Base-by-base conservation (phyloP, 2,113 vertebrate species). In the Bambusicola thoracicus region DNA sequence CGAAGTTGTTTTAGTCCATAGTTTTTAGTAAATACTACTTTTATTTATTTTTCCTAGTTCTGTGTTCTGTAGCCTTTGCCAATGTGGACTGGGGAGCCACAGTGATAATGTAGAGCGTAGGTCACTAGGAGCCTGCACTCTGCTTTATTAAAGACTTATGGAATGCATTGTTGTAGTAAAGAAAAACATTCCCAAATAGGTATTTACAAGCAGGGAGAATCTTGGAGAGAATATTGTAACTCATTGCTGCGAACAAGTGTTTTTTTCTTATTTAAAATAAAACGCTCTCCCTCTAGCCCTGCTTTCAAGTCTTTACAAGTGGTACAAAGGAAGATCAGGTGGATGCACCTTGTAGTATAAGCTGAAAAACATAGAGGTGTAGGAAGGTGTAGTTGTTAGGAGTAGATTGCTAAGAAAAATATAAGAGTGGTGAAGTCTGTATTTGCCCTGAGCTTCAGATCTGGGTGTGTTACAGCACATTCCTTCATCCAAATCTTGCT, bases 111-210 rank as follows among this genome's bases (percentile, higher is more conserved):
- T n/a, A 46, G 69, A 94, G 40, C 8, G 6, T 58, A 48, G 29
- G 11, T 79, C 48, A 41, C 0, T 1, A 74, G 63, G 13, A 73
- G 16, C 7, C 12, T 81, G 6, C 44, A 2, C 59, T 9, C 5
- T 48, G 6, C 32, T 75, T 40, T 10, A 36, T 29, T 66, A 15
- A 69, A 59, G 44, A 32, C 55, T 53, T 90, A 13, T 1, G 74
- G 29, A n/a, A 55, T 59, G 27, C 14, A 3, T 51, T 51, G 20
- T 32, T 85, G 8, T 46, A 91, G 48, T 21, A 27, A 75, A 34
- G 17, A 56, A 92, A 76, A 49, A 8, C 2, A 10, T 72, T 89
- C 4, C 27, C 11, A 2, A 18, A 34, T 49, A 77, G 84, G 13
- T 30, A n/a, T 76, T 84, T 88, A n/a, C 44, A 76, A 58, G 18